Percentiles rank a stretch among this genome's conserved stretches.
phyloP scores from a whole-genome alignment of 2,888 invertebrate genomes.

The Cepaea hortensis region DNA sequence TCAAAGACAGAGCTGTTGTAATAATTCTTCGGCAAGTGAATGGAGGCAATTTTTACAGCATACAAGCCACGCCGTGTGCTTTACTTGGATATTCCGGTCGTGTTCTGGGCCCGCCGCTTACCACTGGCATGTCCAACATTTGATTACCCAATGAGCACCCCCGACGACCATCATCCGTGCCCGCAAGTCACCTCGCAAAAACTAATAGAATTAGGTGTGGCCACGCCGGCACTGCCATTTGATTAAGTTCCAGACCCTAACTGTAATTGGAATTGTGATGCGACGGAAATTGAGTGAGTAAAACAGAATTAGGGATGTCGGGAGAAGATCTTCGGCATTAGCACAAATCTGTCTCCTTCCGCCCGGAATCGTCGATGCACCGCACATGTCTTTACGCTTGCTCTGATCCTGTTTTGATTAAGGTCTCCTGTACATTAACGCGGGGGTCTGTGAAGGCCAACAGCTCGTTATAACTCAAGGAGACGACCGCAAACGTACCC shows the following conservation, averaged over 20 bases:
- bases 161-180: conserved; percentile 20
- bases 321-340: conserved; percentile 41
- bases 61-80: background rate
- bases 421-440: conserved; percentile 49
- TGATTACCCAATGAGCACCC: conserved; percentile 41
- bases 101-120: conserved; percentile 28
- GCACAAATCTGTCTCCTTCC: conserved; percentile 44
- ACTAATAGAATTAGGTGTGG: conserved; percentile 53
- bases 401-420: conserved; percentile 55
- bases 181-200: conserved; percentile 38
- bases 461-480: conserved; percentile 28
- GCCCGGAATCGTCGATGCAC: conserved; percentile 37
- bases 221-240: conserved; percentile 51
- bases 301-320: conserved; percentile 54
- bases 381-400: conserved; percentile 33
- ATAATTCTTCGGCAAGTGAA: background rate
- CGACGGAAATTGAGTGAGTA: conserved; percentile 56
- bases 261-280: conserved; percentile 56
- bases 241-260: conserved; percentile 53
- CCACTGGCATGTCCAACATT: conserved; percentile 42
- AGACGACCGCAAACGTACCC: conserved; percentile 29
- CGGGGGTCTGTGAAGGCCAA: conserved; percentile 30
- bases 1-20: background rate
- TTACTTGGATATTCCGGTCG: conserved; percentile 38
- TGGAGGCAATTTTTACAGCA: background rate